A percentile compares a stretch with the other conserved stretches of the same genome.
phyloP scores from a whole-genome alignment of 1,140 invertebrate genomes.

The Drosophila serrata region DNA sequence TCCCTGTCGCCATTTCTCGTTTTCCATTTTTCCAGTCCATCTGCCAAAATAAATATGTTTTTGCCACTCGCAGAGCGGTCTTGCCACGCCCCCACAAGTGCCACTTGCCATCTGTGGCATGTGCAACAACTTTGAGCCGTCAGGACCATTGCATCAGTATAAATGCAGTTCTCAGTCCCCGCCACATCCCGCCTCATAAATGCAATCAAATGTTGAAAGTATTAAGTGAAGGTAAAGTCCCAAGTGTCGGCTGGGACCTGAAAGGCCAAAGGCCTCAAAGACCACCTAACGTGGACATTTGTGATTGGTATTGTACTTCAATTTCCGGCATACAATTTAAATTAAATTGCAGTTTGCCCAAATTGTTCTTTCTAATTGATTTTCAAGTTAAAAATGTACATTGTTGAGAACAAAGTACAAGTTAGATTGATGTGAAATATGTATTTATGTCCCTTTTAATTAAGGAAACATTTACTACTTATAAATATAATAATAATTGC shows the following conservation, averaged over 20 bases:
- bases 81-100: constrained; percentile 33
- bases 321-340: constrained; percentile 61
- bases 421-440: background rate
- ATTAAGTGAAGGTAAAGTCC: constrained; percentile 47
- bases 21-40: constrained; percentile 66
- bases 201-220: constrained; percentile 63
- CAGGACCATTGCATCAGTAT: constrained; percentile 40
- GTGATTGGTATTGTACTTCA: constrained; percentile 36
- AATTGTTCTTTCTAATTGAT: constrained; percentile 44
- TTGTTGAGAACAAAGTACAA: background rate
- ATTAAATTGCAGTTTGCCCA: constrained; percentile 43
- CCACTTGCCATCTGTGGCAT: constrained; percentile 47
- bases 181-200: constrained; percentile 26
- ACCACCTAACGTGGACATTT: constrained; percentile 14
- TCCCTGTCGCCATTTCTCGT: constrained; percentile 48
- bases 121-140: constrained; percentile 45
- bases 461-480: no score
- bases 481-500: no score
- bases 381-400: constrained; percentile 7
- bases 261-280: constrained; percentile 34
- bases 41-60: constrained; percentile 68
- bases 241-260: constrained; percentile 23
- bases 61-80: constrained; percentile 35
- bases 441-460: no score
- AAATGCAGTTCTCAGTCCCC: constrained; percentile 40